Percentiles rank a stretch among this genome's conserved stretches.
These are phyloP conservation scores for Sphenodon punctatus DNA, from an alignment of 2,797 vertebrate species.

Conservation along the genomic window DNA sequence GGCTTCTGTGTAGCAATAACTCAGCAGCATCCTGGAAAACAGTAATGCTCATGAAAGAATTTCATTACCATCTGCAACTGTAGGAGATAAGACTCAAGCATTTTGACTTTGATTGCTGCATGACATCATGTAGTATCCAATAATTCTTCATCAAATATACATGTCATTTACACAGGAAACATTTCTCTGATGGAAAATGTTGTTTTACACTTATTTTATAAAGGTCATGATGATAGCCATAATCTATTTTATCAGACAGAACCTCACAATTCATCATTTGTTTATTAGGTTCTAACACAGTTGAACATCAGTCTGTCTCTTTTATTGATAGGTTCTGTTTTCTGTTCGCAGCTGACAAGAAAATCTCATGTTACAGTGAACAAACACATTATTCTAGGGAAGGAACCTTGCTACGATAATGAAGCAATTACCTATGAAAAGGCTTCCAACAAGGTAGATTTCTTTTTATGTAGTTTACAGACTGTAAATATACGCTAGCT, in stretches of 20 bases:
- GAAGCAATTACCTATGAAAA: background rate
- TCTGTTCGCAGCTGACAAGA: background rate
- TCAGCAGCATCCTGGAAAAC: background rate
- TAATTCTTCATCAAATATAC: background rate
- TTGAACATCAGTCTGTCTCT: constrained; percentile 10
- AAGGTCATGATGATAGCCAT: constrained; percentile 39
- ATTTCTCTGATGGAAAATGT: background rate
- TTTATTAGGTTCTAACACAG: constrained; percentile 49
- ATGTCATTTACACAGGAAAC: background rate
- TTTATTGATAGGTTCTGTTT: constrained; percentile 25
- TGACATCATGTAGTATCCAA: fast-evolving
- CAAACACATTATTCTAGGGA: constrained; percentile 6
- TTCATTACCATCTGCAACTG: background rate
- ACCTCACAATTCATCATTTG: constrained; percentile 52
- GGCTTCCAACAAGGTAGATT: background rate
- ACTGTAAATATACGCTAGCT: background rate
- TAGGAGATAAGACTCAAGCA: background rate
- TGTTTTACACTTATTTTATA: background rate
- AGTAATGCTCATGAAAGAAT: background rate
- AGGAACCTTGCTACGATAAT: background rate
- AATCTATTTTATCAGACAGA: background rate
- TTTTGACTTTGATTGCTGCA: background rate
- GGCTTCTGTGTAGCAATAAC: background rate
- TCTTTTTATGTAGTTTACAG: background rate
- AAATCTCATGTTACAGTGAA: background rate